phyloP scores from a whole-genome alignment of 2,797 vertebrate species.

The Eutrigla gurnardus region DNA sequence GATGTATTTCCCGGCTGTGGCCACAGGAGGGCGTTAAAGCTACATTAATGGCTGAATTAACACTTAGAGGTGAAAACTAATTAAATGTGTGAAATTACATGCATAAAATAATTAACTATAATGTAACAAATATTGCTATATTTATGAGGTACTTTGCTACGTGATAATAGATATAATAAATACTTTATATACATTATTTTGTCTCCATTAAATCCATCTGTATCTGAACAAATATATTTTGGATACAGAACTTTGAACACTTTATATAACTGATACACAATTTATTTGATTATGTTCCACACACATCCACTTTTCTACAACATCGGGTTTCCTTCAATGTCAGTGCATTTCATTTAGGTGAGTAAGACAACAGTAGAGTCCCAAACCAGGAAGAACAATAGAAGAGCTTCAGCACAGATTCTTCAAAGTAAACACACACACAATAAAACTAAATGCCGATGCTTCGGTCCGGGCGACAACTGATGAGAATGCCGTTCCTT shows the following conservation, averaged over 20 bases:
- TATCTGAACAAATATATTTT: too few relatives aligned
- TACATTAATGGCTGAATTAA: too few relatives aligned
- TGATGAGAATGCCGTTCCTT: conserved; percentile 68
- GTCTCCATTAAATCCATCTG: too few relatives aligned
- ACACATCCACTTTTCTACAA: conserved; percentile 73
- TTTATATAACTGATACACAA: conserved; percentile 54
- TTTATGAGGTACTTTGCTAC: too few relatives aligned
- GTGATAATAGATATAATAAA: too few relatives aligned
- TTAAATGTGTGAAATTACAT: too few relatives aligned
- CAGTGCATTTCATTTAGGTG: conserved; percentile 91
- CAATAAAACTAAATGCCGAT: conserved; percentile 42
- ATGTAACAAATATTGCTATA: too few relatives aligned
- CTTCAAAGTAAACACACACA: conserved; percentile 21
- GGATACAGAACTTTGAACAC: background rate
- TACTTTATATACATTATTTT: too few relatives aligned
- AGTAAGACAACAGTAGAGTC: conserved; percentile 81
- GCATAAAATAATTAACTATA: too few relatives aligned
- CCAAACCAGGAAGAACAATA: conserved; percentile 67
- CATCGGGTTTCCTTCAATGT: conserved; percentile 84
- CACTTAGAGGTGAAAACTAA: too few relatives aligned
- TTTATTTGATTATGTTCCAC: conserved; percentile 81
- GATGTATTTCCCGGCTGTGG: too few relatives aligned
- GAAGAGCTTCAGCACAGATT: conserved; percentile 45
- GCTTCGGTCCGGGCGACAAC: conserved; percentile 60
- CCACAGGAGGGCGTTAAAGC: too few relatives aligned